phyloP scores from a whole-genome alignment of 2,113 vertebrate genomes.

The Tyrannus savana region DNA sequence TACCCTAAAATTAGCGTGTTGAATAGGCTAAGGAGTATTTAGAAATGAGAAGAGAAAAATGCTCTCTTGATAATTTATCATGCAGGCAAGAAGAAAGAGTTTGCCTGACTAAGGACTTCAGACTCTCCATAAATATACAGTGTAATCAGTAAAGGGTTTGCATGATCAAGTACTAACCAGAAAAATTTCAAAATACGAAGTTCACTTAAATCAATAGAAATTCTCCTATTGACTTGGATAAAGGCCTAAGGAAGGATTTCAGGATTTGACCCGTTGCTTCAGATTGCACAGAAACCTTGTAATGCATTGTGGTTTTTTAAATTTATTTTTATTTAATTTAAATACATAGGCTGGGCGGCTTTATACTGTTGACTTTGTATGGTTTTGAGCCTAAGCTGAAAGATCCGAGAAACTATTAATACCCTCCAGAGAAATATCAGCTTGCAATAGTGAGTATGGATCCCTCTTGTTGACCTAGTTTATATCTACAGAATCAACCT shows the following conservation, averaged over 20 bases:
- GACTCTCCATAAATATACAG: background rate
- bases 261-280: background rate
- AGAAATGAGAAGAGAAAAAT: constrained; percentile 35
- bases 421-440: constrained; percentile 56
- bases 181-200: background rate
- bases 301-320: accelerated
- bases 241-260: background rate
- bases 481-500: constrained; percentile 60
- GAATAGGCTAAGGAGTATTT: constrained; percentile 50
- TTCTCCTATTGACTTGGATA: background rate
- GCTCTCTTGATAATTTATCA: constrained; percentile 46
- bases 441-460: constrained; percentile 52
- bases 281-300: background rate
- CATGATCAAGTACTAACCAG: constrained; percentile 9
- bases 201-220: constrained; percentile 24
- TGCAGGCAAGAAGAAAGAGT: constrained; percentile 15
- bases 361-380: constrained; percentile 36
- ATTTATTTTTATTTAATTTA: background rate
- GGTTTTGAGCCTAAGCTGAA: constrained; percentile 25
- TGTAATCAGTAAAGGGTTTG: constrained; percentile 26
- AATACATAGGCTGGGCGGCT: background rate
- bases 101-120: constrained; percentile 51
- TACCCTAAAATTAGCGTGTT: constrained; percentile 36
- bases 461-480: constrained; percentile 62
- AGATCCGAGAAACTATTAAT: constrained; percentile 53